These are phyloP conservation scores for Nothobranchius furzeri DNA, from an alignment of 2,113 vertebrate species.

Conservation along the genomic window DNA sequence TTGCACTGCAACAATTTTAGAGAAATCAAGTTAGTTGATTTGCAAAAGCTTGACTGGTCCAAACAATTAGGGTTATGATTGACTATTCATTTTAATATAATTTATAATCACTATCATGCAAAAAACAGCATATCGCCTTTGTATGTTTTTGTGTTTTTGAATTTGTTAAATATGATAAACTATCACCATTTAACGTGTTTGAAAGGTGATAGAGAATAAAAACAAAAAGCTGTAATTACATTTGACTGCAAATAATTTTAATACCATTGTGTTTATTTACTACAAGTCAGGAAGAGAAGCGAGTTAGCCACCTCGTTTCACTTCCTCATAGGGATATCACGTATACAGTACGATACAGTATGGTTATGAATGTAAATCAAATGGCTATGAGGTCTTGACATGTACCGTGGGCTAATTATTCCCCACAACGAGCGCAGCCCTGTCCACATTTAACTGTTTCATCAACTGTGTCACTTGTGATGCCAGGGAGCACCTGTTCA, in stretches of 20 bases:
- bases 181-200: too few relatives aligned
- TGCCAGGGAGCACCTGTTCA: conserved; percentile 46
- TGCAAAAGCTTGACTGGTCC: too few relatives aligned
- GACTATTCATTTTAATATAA: too few relatives aligned
- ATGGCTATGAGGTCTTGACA: background rate
- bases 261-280: background rate
- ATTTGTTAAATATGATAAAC: background rate
- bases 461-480: conserved; percentile 2
- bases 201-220: too few relatives aligned
- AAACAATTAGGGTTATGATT: too few relatives aligned
- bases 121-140: background rate
- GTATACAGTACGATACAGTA: background rate
- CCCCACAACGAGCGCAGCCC: background rate
- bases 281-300: conserved; percentile 35
- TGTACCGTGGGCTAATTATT: background rate
- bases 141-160: background rate
- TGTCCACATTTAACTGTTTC: background rate
- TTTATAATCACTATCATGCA: background rate
- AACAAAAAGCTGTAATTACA: too few relatives aligned
- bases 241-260: too few relatives aligned
- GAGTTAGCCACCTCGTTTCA: conserved; percentile 21
- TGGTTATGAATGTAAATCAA: conserved; percentile 26
- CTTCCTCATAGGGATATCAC: conserved; percentile 55
- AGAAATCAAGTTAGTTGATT: too few relatives aligned
- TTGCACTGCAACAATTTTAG: too few relatives aligned